Percentiles rank a stretch among this genome's conserved stretches.
These are phyloP conservation scores for Drosophila suboccidentalis DNA, from an alignment of 2,888 invertebrate genomes.

Conservation along the genomic window DNA sequence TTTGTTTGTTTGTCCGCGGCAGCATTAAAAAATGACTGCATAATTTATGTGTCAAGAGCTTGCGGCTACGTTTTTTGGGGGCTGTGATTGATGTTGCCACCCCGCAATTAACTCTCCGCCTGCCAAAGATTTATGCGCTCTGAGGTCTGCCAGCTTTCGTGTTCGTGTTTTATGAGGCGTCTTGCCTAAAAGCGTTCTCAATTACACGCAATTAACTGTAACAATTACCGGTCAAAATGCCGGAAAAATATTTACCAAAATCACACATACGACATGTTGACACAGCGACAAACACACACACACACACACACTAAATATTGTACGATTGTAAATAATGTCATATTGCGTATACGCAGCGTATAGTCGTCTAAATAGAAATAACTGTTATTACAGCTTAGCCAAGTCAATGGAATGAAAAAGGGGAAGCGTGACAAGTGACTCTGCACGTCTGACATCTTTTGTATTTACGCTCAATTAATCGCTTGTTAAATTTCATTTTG, in stretches of 20 bases:
- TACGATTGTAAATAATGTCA: conserved; percentile 25
- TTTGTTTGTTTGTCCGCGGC: conserved; percentile 14
- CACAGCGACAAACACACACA: conserved; percentile 12
- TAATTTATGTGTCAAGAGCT: conserved; percentile 71
- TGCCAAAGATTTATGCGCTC: conserved; percentile 66
- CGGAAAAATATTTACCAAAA: conserved; percentile 39
- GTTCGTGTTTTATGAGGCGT: conserved; percentile 64
- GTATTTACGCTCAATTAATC: conserved; percentile 36
- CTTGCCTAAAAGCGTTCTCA: conserved; percentile 65
- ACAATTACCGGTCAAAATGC: conserved; percentile 48
- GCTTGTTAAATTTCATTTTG: conserved; percentile 24
- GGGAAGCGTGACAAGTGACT: conserved; percentile 8
- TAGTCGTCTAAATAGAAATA: conserved; percentile 24
- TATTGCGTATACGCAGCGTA: conserved; percentile 25
- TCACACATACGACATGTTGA: conserved; percentile 39
- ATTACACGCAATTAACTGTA: conserved; percentile 73
- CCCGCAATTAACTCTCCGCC: conserved; percentile 66
- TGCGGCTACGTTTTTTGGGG: conserved; percentile 57
- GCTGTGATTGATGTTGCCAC: conserved; percentile 75
- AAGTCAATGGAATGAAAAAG: conserved; percentile 9
- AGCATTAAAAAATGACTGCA: conserved; percentile 65
- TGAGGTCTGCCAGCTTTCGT: no score
- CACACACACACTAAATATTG: not conserved
- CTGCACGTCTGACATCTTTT: conserved; percentile 18
- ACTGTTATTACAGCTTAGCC: conserved; percentile 26